These are phyloP conservation scores for Caenorhabditis wallacei DNA, from an alignment of 2,888 invertebrate species.

Conservation along the genomic window DNA sequence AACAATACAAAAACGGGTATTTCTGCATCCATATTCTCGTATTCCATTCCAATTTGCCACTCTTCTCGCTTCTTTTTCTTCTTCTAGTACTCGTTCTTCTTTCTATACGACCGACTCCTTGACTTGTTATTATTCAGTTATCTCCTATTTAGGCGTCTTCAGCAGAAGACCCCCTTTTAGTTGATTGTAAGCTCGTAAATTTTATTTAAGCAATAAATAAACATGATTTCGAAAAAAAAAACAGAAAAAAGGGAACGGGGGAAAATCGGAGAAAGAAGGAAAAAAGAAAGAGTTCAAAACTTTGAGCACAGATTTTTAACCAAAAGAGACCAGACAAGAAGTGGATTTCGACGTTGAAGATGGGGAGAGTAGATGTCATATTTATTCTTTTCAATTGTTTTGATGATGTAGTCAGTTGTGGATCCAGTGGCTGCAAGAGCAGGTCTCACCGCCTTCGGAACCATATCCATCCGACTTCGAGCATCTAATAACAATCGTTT, in stretches of 20 bases:
- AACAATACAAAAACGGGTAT: constrained; percentile 45
- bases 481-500: constrained; percentile 34
- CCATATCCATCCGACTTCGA: constrained; percentile 18
- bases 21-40: constrained; percentile 39
- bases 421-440: constrained; percentile 75
- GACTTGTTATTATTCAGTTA: constrained; percentile 59
- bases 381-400: constrained; percentile 63
- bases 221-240: not conserved
- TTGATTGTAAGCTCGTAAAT: constrained; percentile 8
- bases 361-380: constrained; percentile 71
- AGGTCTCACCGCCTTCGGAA: constrained; percentile 65
- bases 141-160: not conserved
- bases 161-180: not conserved
- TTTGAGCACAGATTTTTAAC: constrained; percentile 49
- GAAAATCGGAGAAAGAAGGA: constrained; percentile 6
- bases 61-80: not conserved
- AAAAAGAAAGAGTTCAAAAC: constrained; percentile 16
- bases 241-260: constrained; percentile 5
- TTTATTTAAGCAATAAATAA: constrained; percentile 2
- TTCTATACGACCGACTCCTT: constrained; percentile 44
- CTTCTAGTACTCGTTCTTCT: not conserved
- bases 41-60: constrained; percentile 45
- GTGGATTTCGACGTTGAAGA: constrained; percentile 70
- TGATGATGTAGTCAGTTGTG: constrained; percentile 74
- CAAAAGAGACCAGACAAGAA: constrained; percentile 60